Evolutionary conservation across 2,113 vertebrate genomes (phyloP), one percentile per base, ranked within the genome.

Genomic region (Callopanchax toddi): DNA sequence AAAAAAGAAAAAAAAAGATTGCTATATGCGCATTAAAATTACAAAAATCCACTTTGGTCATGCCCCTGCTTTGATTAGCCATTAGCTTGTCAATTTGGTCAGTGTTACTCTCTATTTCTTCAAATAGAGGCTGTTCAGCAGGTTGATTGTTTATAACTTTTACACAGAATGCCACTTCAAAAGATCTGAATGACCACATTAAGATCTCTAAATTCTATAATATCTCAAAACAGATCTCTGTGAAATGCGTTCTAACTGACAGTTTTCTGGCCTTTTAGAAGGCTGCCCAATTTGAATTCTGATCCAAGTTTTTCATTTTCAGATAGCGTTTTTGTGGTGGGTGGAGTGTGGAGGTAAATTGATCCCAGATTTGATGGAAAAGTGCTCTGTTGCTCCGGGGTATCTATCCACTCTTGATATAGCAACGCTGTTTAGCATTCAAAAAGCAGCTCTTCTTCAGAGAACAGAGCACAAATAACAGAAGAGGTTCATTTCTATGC

Each of bases 351-450:
- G 34, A 68, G 50, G 45, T 60, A 77, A 79, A 87, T 84, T 82
- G 84, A 87, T 86, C 75, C 60, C 22, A 76, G 62, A 76, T 74
- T 81, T 84, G 86, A 86, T 78, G 65, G 64, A 82, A 80, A 79
- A 85, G 72, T 79, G 53, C 44, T 82, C 44, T 36, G 66, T 74
- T 73, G 78, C 81, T 83, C 69, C 55, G 63, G 70, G 73, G 63
- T 81, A 80, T 87, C 76, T 84, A 81, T 84, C 67, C 70, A 67
- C 34, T 72, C 78, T 84, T 82, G 82, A 68, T 67, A 70, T 36
- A 72, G 69, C 71, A 63, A 74, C 60, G 37, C 70, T 81, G 71
- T 67, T 89, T 89, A 82, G 73, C 76, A 89, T 91, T 89, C 86
- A 67, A 54, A 78, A 56, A 76, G 82, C 77, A 55, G 25, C 60